phyloP scores from a whole-genome alignment of 2,797 vertebrate genomes.

The Mormyrus hasselquistii region DNA sequence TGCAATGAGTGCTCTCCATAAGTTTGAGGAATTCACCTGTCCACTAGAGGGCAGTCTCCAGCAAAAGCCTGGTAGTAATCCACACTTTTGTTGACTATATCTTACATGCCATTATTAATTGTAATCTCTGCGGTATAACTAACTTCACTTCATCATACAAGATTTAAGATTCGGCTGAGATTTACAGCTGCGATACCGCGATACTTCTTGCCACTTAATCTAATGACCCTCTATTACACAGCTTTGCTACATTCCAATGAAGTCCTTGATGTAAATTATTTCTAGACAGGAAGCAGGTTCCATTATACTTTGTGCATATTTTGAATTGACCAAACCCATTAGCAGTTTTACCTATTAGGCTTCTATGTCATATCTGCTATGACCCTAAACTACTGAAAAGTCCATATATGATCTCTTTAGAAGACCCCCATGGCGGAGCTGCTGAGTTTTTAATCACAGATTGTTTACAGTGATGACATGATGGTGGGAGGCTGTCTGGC shows the following conservation, averaged over 20 bases:
- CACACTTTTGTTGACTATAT: neutral
- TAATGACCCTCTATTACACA: neutral
- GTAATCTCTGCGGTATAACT: neutral
- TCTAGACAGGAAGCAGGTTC: neutral
- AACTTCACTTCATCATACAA: neutral
- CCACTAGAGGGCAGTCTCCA: neutral
- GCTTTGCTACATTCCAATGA: neutral
- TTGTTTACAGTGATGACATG: neutral
- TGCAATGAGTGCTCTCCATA: neutral
- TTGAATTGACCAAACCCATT: neutral
- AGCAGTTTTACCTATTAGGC: neutral
- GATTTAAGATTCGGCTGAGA: neutral
- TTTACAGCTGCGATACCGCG: neutral
- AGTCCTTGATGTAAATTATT: neutral
- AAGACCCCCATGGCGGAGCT: neutral
- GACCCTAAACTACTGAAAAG: neutral
- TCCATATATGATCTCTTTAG: neutral
- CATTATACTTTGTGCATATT: neutral
- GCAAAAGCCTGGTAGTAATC: neutral
- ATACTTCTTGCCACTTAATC: neutral
- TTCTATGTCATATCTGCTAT: neutral
- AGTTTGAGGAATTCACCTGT: neutral
- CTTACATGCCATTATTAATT: neutral
- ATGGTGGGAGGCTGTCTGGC: neutral
- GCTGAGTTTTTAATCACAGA: neutral